Percentiles rank a stretch among this genome's conserved stretches.
phyloP scores from a whole-genome alignment of 2,888 invertebrate species.

The Nebria brevicollis region DNA sequence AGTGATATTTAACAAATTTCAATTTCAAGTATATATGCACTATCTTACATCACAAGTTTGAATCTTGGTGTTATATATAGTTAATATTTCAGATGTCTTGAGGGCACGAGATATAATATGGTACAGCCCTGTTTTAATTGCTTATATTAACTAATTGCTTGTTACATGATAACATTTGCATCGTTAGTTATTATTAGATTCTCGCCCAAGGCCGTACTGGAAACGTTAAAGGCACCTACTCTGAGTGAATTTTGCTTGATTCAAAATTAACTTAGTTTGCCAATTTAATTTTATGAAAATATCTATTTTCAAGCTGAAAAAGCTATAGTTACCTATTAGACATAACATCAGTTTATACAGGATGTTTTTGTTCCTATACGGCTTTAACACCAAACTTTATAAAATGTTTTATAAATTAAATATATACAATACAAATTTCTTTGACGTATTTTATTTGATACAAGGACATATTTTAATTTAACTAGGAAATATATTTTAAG shows the following conservation, averaged over 20 bases:
- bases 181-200: background rate
- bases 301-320: no score
- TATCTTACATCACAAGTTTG: background rate
- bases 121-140: background rate
- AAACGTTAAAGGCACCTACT: background rate
- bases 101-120: background rate
- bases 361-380: no score
- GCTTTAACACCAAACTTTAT: no score
- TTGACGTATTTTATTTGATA: no score
- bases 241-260: background rate
- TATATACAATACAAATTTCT: no score
- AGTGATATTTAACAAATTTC: background rate
- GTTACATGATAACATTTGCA: background rate
- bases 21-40: background rate
- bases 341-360: no score
- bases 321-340: no score
- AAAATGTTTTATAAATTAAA: no score
- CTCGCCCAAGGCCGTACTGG: background rate
- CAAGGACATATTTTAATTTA: no score
- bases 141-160: background rate
- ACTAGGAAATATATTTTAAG: no score
- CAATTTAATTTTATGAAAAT: background rate
- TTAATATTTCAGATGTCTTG: background rate
- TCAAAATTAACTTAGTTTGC: background rate
- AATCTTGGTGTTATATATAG: background rate